phyloP scores from a whole-genome alignment of 2,797 vertebrate genomes.

The Crocidura indochinensis region DNA sequence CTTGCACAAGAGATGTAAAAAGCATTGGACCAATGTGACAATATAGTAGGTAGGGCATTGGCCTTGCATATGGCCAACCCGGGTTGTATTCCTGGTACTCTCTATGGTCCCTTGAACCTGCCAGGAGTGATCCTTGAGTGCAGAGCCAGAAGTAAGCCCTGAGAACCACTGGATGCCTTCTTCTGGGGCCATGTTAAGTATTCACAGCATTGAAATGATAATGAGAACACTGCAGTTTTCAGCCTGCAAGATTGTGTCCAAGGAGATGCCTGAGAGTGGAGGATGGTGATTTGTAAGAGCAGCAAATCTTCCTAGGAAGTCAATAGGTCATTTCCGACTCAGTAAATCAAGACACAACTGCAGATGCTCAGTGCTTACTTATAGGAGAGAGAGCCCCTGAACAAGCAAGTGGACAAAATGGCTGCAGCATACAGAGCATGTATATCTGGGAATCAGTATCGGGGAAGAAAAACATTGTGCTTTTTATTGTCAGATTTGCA shows the following conservation, averaged over 20 bases:
- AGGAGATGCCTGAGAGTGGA: not conserved
- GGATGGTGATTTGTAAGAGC: not conserved
- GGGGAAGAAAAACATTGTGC: not conserved
- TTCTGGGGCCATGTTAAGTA: not conserved
- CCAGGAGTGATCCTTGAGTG: too few relatives aligned
- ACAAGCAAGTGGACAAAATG: not conserved
- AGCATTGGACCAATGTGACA: too few relatives aligned
- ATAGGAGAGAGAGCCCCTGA: not conserved
- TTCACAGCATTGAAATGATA: not conserved
- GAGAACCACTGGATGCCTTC: too few relatives aligned
- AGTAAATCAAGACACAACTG: not conserved
- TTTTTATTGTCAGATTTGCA: too few relatives aligned
- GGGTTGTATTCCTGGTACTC: too few relatives aligned
- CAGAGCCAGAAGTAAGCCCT: too few relatives aligned
- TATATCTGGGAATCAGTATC: fast-evolving
- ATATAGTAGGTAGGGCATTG: too few relatives aligned
- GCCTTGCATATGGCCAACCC: too few relatives aligned
- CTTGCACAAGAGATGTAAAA: not conserved
- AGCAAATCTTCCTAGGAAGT: not conserved
- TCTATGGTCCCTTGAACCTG: too few relatives aligned
- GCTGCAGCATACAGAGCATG: not conserved
- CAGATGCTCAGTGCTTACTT: too few relatives aligned
- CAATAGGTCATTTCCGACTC: not conserved
- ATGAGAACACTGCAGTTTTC: not conserved
- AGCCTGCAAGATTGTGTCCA: not conserved